These are phyloP conservation scores for Eptatretus burgeri DNA, from an alignment of 2,113 vertebrate species.

Conservation along the genomic window DNA sequence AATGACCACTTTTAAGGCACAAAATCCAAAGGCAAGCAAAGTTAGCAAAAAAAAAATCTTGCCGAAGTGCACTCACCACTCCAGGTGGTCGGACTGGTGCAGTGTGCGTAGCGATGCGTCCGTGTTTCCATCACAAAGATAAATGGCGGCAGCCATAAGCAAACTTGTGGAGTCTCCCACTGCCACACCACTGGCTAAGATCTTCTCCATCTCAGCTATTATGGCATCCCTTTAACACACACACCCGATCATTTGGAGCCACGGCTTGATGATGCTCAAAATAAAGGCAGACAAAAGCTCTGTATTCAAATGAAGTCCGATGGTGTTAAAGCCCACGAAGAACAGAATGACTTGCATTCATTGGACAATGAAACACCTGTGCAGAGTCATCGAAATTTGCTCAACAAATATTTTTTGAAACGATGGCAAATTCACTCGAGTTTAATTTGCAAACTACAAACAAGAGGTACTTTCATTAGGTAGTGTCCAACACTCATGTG, in stretches of 20 bases:
- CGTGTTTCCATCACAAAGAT: slow-evolving; percentile 35
- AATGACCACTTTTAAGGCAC: too few species aligned
- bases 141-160: slow-evolving; percentile 63
- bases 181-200: slow-evolving; percentile 53
- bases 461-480: too few species aligned
- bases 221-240: slow-evolving; percentile 26
- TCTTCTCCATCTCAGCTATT: slow-evolving; percentile 43
- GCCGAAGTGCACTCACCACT: slow-evolving; percentile 27
- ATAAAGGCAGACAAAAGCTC: background rate
- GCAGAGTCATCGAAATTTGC: too few species aligned
- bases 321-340: too few species aligned
- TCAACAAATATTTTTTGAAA: too few species aligned
- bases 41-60: too few species aligned
- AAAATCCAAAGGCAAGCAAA: too few species aligned
- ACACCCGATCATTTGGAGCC: background rate
- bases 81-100: slow-evolving; percentile 65
- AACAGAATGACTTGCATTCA: background rate
- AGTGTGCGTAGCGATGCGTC: slow-evolving; percentile 45
- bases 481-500: too few species aligned
- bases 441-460: too few species aligned
- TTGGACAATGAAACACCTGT: too few species aligned
- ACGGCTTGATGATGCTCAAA: background rate
- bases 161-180: slow-evolving; percentile 47
- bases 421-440: too few species aligned
- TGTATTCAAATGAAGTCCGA: background rate